These are phyloP conservation scores for Ptychobarbus kaznakovi DNA, from an alignment of 2,797 vertebrate genomes.

Conservation along the genomic window DNA sequence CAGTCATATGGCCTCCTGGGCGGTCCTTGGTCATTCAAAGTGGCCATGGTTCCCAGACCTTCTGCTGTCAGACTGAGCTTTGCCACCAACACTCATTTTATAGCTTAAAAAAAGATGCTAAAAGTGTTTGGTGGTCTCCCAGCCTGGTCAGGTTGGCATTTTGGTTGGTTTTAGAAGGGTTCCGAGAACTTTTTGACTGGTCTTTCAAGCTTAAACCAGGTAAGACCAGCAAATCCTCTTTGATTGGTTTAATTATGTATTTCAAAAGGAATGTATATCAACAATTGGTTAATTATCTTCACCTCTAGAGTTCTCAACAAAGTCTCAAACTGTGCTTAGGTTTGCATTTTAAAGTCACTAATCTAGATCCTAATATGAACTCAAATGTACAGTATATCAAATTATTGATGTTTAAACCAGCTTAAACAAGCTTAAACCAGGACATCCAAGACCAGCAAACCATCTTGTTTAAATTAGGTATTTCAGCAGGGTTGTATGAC, in stretches of 20 bases:
- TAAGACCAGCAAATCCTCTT: neutral
- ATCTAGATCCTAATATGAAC: neutral
- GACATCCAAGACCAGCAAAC: neutral
- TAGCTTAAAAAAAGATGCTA: no score
- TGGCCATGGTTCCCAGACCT: no score
- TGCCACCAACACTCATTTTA: no score
- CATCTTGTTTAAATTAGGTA: neutral
- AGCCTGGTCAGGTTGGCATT: neutral
- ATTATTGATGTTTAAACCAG: neutral
- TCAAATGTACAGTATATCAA: neutral
- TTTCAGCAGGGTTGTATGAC: neutral
- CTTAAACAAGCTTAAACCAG: neutral
- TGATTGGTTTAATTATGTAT: neutral
- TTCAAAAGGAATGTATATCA: neutral
- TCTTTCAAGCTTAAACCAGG: neutral
- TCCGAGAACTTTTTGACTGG: neutral
- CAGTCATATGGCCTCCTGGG: no score
- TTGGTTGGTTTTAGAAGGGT: neutral
- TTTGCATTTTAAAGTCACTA: no score
- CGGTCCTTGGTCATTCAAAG: no score
- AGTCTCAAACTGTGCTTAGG: no score
- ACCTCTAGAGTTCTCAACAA: no score
- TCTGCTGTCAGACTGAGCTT: no score
- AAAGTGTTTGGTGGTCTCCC: neutral
- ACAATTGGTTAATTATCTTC: no score